phyloP scores from a whole-genome alignment of 2,797 vertebrate species.

The Takifugu rubripes region DNA sequence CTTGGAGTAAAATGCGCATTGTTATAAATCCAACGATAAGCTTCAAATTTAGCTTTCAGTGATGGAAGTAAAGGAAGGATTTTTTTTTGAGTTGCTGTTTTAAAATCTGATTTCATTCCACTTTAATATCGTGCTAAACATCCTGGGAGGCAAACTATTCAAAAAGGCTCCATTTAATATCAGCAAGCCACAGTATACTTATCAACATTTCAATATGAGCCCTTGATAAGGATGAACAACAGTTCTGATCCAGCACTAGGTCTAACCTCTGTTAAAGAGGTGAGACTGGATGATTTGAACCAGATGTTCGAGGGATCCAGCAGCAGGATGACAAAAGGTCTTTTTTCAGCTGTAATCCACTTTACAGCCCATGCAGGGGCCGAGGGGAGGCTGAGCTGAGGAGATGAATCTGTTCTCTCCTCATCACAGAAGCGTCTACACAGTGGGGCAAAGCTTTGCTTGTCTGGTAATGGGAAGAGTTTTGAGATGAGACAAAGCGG shows the following conservation, averaged over 20 bases:
- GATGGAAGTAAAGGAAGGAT: not conserved
- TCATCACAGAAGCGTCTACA: slow-evolving; percentile 70
- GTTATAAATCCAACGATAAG: slow-evolving; percentile 11
- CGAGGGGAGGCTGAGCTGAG: slow-evolving; percentile 46
- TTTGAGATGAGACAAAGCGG: slow-evolving; percentile 76
- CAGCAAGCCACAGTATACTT: too few relatives aligned
- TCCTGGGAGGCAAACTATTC: not conserved
- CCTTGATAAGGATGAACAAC: not conserved
- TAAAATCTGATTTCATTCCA: not conserved
- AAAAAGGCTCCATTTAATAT: not conserved
- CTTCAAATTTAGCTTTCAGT: slow-evolving; percentile 5
- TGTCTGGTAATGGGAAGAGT: slow-evolving; percentile 58
- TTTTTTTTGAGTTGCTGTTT: not conserved
- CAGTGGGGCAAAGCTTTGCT: slow-evolving; percentile 62
- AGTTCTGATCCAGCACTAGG: slow-evolving; percentile 8
- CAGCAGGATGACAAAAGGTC: slow-evolving; percentile 43
- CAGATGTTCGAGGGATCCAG: slow-evolving; percentile 33
- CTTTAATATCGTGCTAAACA: not conserved
- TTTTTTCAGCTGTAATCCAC: slow-evolving; percentile 61
- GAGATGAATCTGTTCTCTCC: slow-evolving; percentile 68
- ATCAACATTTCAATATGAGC: too few relatives aligned
- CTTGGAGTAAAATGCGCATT: slow-evolving; percentile 3
- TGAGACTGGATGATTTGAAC: slow-evolving; percentile 27
- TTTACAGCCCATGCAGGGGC: slow-evolving; percentile 55
- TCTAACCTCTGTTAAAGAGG: slow-evolving; percentile 30